A percentile compares a stretch with the other conserved stretches of the same genome.
phyloP scores from a whole-genome alignment of 2,797 vertebrate genomes.

The Etheostoma nigrum region DNA sequence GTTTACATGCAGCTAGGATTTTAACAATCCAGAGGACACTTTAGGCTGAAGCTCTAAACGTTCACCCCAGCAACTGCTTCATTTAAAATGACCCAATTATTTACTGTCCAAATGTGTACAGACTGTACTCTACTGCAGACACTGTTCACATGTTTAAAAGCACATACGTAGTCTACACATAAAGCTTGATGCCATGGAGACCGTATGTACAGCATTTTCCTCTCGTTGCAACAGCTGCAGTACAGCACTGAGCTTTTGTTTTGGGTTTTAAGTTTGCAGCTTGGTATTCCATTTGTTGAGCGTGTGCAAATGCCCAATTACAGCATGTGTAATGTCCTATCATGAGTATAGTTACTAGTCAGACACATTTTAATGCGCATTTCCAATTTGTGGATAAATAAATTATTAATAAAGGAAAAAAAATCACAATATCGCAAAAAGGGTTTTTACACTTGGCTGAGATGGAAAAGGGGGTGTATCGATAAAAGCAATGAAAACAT shows the following conservation, averaged over 20 bases:
- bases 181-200: constrained; percentile 41
- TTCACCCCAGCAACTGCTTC: not conserved
- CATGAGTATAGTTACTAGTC: not conserved
- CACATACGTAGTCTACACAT: constrained; percentile 12
- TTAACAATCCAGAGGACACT: too few relatives aligned
- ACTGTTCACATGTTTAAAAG: constrained; percentile 23
- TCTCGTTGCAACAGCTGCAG: not conserved
- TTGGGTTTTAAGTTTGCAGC: not conserved
- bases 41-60: not conserved
- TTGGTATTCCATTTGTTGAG: not conserved
- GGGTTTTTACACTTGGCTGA: too few relatives aligned
- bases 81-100: not conserved
- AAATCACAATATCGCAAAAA: too few relatives aligned
- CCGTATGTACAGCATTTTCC: not conserved
- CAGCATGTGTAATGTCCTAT: not conserved
- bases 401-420: too few relatives aligned
- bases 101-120: constrained; percentile 9
- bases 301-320: not conserved
- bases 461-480: not conserved
- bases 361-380: not conserved
- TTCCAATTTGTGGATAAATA: not conserved
- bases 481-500: not conserved
- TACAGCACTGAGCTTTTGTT: not conserved
- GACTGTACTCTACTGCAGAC: constrained; percentile 18
- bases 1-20: not conserved